A percentile compares a stretch with the other conserved stretches of the same genome.
These are phyloP conservation scores for Brachyrhaphis roseni DNA, from an alignment of 2,797 vertebrate species.

Conservation along the genomic window DNA sequence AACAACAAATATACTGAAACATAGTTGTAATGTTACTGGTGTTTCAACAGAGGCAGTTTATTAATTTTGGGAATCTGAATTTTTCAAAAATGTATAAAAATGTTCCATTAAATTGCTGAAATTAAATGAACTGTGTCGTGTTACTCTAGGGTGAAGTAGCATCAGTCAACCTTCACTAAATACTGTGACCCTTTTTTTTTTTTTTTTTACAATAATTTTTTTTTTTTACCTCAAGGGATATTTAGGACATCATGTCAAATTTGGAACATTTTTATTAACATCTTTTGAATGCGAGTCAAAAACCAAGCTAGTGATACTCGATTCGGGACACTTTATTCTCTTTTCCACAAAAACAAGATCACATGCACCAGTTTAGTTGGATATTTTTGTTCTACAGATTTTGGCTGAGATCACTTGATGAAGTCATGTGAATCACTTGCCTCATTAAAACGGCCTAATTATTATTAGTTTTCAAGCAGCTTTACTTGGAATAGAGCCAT, in stretches of 20 bases:
- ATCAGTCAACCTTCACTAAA: neutral
- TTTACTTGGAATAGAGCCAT: constrained; percentile 72
- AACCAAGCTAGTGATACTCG: constrained; percentile 8
- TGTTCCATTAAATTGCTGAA: neutral
- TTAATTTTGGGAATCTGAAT: neutral
- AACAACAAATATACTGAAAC: neutral
- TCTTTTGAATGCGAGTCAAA: neutral
- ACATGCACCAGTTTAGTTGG: constrained; percentile 36
- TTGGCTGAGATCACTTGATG: constrained; percentile 44
- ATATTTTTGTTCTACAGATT: constrained; percentile 35
- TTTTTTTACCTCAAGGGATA: neutral
- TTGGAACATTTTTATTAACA: neutral
- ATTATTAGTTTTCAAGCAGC: constrained; percentile 79
- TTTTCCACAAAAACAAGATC: constrained; percentile 2
- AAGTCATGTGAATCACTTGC: constrained; percentile 66
- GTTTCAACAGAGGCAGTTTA: neutral
- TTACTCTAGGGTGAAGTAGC: neutral
- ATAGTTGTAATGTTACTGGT: neutral
- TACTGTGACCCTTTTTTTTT: neutral
- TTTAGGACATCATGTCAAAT: neutral
- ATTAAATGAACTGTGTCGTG: neutral
- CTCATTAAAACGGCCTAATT: constrained; percentile 80
- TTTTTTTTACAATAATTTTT: neutral
- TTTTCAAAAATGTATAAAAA: neutral
- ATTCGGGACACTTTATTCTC: constrained; percentile 1